Percentiles rank a stretch among this genome's conserved stretches.
phyloP scores from a whole-genome alignment of 2,113 vertebrate genomes.

The Syngnathus floridae region DNA sequence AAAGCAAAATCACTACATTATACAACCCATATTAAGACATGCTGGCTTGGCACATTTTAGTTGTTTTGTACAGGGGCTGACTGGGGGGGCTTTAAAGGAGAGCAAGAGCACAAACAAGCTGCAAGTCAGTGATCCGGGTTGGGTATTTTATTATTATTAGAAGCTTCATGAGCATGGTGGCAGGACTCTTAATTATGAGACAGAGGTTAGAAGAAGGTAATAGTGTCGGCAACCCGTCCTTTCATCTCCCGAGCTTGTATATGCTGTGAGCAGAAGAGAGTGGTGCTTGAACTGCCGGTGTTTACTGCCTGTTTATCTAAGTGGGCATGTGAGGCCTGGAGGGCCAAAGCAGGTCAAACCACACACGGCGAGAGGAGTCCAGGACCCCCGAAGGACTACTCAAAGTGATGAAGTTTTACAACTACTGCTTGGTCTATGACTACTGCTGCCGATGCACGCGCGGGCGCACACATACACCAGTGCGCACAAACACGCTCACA shows the following conservation, averaged over 20 bases:
- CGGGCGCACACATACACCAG: not conserved
- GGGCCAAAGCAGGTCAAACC: constrained; percentile 62
- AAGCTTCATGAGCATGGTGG: constrained; percentile 38
- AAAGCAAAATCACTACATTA: not conserved
- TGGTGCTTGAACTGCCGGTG: constrained; percentile 51
- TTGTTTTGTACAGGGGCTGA: constrained; percentile 1
- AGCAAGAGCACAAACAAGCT: not conserved
- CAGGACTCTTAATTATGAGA: constrained; percentile 55
- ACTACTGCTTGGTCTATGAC: constrained; percentile 52
- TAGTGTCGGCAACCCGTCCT: constrained; percentile 49
- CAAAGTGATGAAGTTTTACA: constrained; percentile 67
- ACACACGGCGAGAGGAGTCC: constrained; percentile 67
- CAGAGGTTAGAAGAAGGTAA: constrained; percentile 44
- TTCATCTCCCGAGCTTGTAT: constrained; percentile 68
- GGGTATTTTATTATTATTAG: constrained; percentile 22
- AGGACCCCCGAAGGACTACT: constrained; percentile 61
- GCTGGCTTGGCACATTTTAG: not conserved
- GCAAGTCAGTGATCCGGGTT: constrained; percentile 4
- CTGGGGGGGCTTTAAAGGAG: not conserved
- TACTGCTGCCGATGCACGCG: constrained; percentile 51
- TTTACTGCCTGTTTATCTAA: constrained; percentile 73
- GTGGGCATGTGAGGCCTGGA: constrained; percentile 58
- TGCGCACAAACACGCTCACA: constrained; percentile 25
- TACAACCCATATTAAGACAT: constrained; percentile 6
- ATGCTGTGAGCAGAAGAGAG: constrained; percentile 54